Evolutionary conservation across 2,888 invertebrate genomes (phyloP), one percentile per base, ranked within the genome.

Genomic region (Erannis defoliaria): DNA sequence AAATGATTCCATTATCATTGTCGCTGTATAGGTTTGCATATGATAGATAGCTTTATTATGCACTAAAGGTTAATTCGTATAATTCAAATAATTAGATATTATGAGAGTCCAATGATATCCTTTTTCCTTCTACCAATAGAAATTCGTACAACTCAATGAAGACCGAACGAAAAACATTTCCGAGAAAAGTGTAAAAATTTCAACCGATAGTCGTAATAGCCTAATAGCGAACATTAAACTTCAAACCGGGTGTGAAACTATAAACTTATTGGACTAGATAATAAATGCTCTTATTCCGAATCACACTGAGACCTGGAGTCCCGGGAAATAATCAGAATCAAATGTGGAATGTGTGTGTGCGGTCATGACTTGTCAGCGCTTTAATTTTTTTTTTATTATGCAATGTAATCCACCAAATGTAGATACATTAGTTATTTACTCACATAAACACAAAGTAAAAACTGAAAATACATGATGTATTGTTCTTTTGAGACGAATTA

Each of bases 271-370:
- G 60, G 61, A 56, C 54, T 18, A 35, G 67, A 63, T 68, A 67
- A 54, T 65, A 67, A 42, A 31, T 51, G 61, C 67, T 61, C 65
- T 70, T 69, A 45, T 55, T 56, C 33, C 62, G 55, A 65, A 63
- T 65, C 67, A 59, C 38, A 55, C 55, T 45, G 46, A 60, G 54
- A 12, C 12, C 0, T 16, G n/a, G 14, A 38, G 63, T 56, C 45
- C 42, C 14, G 14, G 50, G 56, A 54, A 59, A 48, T 55, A 51
- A 61, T 58, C 55, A 49, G 57, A 45, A 31, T 16, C 46, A 10
- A 31, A 26, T 26, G 26, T 4, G 26, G 2, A 9, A 31, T 10
- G 31, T 31, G n/a, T n/a, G n/a, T n/a, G n/a, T n/a, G n/a, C n/a
- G 31, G 31, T 31, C 10, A 31, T 31, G 31, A 9, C n/a, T n/a